A percentile compares a stretch with the other conserved stretches of the same genome.
Evolutionary conservation across 2,797 vertebrate species (phyloP).

Genomic region (Euthynnus affinis): DNA sequence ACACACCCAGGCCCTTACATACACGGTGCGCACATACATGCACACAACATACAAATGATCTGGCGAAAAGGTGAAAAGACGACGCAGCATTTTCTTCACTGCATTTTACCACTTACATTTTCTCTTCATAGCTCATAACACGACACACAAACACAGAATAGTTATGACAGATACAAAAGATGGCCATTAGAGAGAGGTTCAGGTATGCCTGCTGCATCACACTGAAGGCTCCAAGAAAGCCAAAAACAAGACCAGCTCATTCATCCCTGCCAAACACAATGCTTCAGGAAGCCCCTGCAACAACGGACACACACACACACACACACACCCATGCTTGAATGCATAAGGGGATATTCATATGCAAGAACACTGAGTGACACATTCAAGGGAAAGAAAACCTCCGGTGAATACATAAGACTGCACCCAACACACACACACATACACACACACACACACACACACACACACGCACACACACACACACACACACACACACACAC

Average conservation of each 20-base stretch:
- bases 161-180: constrained; percentile 79
- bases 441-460: constrained; percentile 23
- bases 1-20: neutral
- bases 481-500: constrained; percentile 10
- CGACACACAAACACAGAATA: constrained; percentile 46
- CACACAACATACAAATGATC: constrained; percentile 54
- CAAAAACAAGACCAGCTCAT: constrained; percentile 69
- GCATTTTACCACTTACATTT: constrained; percentile 52
- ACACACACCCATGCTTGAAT: constrained; percentile 23
- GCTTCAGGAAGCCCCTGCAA: constrained; percentile 47
- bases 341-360: constrained; percentile 50
- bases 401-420: constrained; percentile 40
- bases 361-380: constrained; percentile 41
- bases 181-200: constrained; percentile 71
- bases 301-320: constrained; percentile 15
- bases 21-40: neutral
- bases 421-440: constrained; percentile 22
- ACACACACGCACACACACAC: neutral
- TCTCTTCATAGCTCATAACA: constrained; percentile 37
- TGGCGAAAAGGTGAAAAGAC: constrained; percentile 39
- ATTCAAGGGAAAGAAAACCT: constrained; percentile 37
- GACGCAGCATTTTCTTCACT: constrained; percentile 62
- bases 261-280: constrained; percentile 73
- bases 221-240: constrained; percentile 61
- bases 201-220: constrained; percentile 59